Evolutionary conservation across 1,140 invertebrate species (phyloP).

Genomic region (Helicoverpa zea): DNA sequence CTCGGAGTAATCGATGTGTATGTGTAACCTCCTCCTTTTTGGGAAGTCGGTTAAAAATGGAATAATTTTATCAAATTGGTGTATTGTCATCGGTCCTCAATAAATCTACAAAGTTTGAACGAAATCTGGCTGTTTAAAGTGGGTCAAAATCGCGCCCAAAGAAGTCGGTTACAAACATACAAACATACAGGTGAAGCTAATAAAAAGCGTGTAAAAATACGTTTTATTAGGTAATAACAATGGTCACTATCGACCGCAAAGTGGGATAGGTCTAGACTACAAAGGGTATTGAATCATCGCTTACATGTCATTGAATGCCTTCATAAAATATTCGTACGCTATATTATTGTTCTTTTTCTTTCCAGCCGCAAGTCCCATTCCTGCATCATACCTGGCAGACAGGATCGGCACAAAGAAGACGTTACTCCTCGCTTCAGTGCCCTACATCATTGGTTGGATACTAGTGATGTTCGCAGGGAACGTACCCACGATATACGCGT

Average conservation of each 20-base stretch:
- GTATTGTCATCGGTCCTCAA: too few species aligned
- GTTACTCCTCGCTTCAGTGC: conserved; percentile 88
- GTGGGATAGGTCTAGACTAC: neutral
- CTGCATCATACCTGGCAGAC: conserved; percentile 85
- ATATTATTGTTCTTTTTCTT: conserved; percentile 48
- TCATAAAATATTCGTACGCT: neutral
- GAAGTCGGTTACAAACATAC: too few species aligned
- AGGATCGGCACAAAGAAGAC: conserved; percentile 90
- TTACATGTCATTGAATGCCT: too few species aligned
- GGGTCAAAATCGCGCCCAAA: too few species aligned
- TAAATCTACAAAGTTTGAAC: too few species aligned
- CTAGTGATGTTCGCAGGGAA: conserved; percentile 87
- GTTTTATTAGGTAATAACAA: neutral
- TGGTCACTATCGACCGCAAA: neutral
- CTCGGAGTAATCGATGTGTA: too few species aligned
- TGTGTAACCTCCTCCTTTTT: too few species aligned
- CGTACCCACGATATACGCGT: conserved; percentile 86
- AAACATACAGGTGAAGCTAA: too few species aligned
- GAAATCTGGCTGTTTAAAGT: too few species aligned
- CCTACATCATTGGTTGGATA: conserved; percentile 89
- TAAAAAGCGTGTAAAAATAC: too few species aligned
- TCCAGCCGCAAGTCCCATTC: conserved; percentile 82
- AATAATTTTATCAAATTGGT: too few species aligned
- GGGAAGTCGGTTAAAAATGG: too few species aligned
- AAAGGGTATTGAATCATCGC: neutral